These are phyloP conservation scores for Drosophila testacea DNA, from an alignment of 2,888 invertebrate species.

Conservation along the genomic window DNA sequence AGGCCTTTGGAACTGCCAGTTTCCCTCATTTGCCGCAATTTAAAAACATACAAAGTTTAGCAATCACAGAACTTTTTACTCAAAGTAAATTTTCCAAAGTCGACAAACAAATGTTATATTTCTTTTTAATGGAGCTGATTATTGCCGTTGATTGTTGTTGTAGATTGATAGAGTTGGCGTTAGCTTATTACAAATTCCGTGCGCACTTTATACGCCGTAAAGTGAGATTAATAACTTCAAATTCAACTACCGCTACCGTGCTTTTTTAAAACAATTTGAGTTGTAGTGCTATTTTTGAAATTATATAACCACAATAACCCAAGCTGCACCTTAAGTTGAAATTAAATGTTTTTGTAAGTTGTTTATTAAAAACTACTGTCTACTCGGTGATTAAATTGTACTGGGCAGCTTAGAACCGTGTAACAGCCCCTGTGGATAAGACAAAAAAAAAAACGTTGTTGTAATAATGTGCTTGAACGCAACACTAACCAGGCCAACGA, in stretches of 20 bases:
- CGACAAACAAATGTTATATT: constrained; percentile 64
- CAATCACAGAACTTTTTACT: constrained; percentile 52
- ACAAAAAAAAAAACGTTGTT: constrained; percentile 17
- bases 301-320: background rate
- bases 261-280: constrained; percentile 18
- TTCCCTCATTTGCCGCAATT: constrained; percentile 64
- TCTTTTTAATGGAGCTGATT: constrained; percentile 64
- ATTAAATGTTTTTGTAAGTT: constrained; percentile 12
- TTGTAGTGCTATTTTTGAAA: constrained; percentile 7
- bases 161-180: constrained; percentile 1
- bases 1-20: constrained; percentile 5
- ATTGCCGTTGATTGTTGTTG: constrained; percentile 13
- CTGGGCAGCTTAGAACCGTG: background rate
- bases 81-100: constrained; percentile 38
- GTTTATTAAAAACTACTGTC: constrained; percentile 14
- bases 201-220: constrained; percentile 43
- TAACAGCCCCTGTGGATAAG: background rate
- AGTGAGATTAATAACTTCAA: constrained; percentile 57
- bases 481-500: constrained; percentile 83
- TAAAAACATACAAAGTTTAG: constrained; percentile 60
- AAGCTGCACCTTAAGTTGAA: background rate
- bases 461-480: constrained; percentile 75
- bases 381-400: constrained; percentile 18
- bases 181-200: constrained; percentile 52
- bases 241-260: constrained; percentile 55